Base-by-base conservation (phyloP, 2,113 vertebrate genomes). In the Falcunculus frontatus region DNA sequence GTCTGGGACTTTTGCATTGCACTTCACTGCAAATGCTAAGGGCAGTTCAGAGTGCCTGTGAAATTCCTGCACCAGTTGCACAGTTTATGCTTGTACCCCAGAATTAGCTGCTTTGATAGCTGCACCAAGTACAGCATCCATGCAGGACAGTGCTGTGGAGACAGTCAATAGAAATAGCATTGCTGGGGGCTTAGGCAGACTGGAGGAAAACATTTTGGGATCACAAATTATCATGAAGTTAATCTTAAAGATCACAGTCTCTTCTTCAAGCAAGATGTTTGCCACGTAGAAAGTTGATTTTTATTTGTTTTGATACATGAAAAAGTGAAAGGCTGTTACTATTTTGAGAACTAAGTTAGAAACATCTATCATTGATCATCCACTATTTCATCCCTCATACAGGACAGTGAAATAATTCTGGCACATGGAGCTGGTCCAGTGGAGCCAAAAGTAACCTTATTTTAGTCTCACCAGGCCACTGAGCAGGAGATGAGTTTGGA, bases 381-480 rank as follows among this genome's bases (percentile, higher is more conserved):
- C 7, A 47, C 41, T 20, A 10, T 46, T 62, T 83, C n/a, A 53
- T 69, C 60, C 18, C 53, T 65, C 19, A 16, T 21, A 70, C 19
- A 86, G 64, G 50, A 47, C 19, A 72, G 12, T 68, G 39, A 90
- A 39, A 67, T 62, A 30, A 74, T n/a, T 69, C 37, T 69, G 47
- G 68, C 60, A 81, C 4, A 7, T 16, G 47, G 16, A 76, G 19
- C 57, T 73, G 42, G 59, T 64, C 49, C 39, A 72, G 41, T 13
- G 27, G 25, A 82, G 19, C 41, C 72, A 49, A 41, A 85, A 85
- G n/a, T 46, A 96, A 73, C 23, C 23, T 74, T 39, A 49, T 59
- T 47, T 91, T 80, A 73, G 53, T 81, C 97, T 98, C 97, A 99
- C 99, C 99, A 96, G 99, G 99, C 99, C 99, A 99, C 69, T 99